Evolutionary conservation across 2,888 invertebrate genomes (phyloP).

Genomic region (Chydorus sphaericus): DNA sequence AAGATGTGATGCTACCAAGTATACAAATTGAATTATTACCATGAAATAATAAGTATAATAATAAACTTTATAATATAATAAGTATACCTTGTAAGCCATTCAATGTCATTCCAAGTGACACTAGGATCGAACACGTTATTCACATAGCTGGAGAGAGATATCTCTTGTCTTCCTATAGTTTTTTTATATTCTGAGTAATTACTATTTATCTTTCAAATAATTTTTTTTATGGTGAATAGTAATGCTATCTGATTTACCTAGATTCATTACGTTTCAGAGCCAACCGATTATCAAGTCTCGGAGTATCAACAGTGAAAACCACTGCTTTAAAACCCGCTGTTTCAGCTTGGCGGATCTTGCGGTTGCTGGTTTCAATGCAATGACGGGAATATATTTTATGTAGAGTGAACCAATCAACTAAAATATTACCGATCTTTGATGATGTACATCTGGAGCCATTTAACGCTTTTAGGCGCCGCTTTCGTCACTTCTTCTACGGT

Average conservation of each 20-base stretch:
- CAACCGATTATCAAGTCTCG: constrained; percentile 65
- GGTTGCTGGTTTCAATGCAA: constrained; percentile 49
- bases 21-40: not conserved
- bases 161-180: too few relatives aligned
- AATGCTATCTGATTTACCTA: not conserved
- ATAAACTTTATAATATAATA: not conserved
- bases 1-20: constrained; percentile 41
- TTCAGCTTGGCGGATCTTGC: constrained; percentile 63
- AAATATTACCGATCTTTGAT: constrained; percentile 56
- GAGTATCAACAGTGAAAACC: constrained; percentile 77
- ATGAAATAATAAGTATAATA: not conserved
- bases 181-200: not conserved
- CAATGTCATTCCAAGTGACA: constrained; percentile 71
- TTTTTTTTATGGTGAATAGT: not conserved
- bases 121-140: constrained; percentile 57
- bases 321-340: constrained; percentile 70
- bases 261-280: constrained; percentile 22
- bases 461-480: constrained; percentile 54
- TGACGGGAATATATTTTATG: too few relatives aligned
- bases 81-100: constrained; percentile 68
- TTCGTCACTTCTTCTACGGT: constrained; percentile 75
- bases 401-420: not conserved
- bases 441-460: constrained; percentile 88
- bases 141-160: not conserved
- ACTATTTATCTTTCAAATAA: not conserved